Conservation (phyloP, 1,140 invertebrate genomes). For the Drosophila funebris region DNA sequence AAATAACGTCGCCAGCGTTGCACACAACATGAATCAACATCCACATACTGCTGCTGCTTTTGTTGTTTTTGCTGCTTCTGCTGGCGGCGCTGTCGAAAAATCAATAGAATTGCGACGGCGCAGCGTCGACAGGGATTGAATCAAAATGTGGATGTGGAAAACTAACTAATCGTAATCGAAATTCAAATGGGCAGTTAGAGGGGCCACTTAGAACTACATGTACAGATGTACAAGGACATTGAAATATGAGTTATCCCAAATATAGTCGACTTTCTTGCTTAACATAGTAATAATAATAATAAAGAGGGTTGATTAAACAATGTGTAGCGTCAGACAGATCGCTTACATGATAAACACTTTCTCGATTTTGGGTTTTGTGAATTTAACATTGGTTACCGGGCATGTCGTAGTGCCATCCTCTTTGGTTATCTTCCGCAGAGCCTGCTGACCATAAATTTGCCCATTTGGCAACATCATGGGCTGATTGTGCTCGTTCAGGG, state of each 20-base stretch:
- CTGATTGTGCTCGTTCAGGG: conserved; percentile 98
- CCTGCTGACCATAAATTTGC: conserved; percentile 98
- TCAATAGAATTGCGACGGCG: conserved; percentile 72
- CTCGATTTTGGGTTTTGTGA: conserved; percentile 94
- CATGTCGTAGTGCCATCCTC: conserved; percentile 95
- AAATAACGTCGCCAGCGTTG: conserved; percentile 58
- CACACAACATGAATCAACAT: conserved; percentile 63
- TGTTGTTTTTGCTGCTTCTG: conserved; percentile 28
- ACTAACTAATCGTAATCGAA: conserved; percentile 52
- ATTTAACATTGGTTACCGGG: conserved; percentile 95
- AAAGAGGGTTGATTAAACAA: conserved; percentile 15
- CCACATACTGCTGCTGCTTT: conserved; percentile 44
- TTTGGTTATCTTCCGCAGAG: conserved; percentile 93
- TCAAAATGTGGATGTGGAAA: not conserved
- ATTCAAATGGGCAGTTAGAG: conserved; percentile 56
- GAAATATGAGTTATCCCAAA: conserved; percentile 57
- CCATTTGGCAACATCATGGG: conserved; percentile 99
- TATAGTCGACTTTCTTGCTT: conserved; percentile 58
- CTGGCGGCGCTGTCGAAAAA: conserved; percentile 45
- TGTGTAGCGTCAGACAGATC: not conserved
- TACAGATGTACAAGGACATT: conserved; percentile 33
- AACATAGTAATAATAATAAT: conserved; percentile 50
- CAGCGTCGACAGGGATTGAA: too few species aligned
- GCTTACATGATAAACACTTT: conserved; percentile 97
- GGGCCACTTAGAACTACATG: conserved; percentile 19